Percentiles rank a stretch among this genome's conserved stretches.
phyloP scores from a whole-genome alignment of 2,113 vertebrate genomes.

The Tenebrosternarchus preto region DNA sequence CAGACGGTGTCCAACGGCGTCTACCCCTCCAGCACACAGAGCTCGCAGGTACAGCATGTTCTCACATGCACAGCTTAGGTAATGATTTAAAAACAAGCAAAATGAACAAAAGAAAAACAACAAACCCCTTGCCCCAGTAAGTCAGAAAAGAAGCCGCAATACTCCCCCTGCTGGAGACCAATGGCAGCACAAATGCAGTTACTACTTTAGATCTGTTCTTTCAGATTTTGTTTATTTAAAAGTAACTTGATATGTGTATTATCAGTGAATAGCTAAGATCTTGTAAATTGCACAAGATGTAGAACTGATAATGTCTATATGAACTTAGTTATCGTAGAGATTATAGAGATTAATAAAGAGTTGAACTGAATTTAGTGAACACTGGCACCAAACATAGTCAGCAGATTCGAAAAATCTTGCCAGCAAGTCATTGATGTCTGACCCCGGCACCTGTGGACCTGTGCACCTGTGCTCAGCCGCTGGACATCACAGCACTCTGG shows the following conservation, averaged over 20 bases:
- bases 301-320: too few relatives aligned
- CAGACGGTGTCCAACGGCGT: conserved; percentile 75
- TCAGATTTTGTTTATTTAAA: not conserved
- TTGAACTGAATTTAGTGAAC: too few relatives aligned
- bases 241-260: not conserved
- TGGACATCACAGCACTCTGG: conserved; percentile 15
- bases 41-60: conserved; percentile 68
- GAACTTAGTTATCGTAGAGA: too few relatives aligned
- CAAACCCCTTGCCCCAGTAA: too few relatives aligned
- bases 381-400: not conserved
- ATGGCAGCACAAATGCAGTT: conserved; percentile 11
- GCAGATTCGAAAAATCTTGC: not conserved
- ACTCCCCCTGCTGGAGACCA: conserved; percentile 65
- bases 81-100: not conserved
- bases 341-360: too few relatives aligned
- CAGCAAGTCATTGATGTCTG: not conserved
- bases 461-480: not conserved
- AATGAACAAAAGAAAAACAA: not conserved
- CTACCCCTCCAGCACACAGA: conserved; percentile 59
- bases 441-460: not conserved
- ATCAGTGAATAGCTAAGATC: too few relatives aligned
- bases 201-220: too few relatives aligned
- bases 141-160: conserved; percentile 47
- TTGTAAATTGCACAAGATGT: too few relatives aligned
- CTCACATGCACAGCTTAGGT: not conserved